Base-by-base conservation (phyloP, 2,888 invertebrate species). In the Limenitis camilla region DNA sequence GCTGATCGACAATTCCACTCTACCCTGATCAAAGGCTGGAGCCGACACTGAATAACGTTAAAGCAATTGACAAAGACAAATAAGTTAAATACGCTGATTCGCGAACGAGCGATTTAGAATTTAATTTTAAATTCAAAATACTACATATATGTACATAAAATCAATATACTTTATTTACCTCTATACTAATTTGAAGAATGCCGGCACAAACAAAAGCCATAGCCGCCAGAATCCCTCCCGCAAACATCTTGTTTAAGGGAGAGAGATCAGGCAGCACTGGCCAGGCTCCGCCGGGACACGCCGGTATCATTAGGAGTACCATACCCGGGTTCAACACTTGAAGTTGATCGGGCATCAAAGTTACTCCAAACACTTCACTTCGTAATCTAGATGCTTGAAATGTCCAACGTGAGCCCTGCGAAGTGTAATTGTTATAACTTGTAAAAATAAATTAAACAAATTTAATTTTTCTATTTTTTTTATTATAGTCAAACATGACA, bases 331-430 rank as follows among this genome's bases (percentile, higher is more conserved):
- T 94, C 66, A 94, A 84, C 31, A 94, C 92, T 65, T 94, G 94
- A 81, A 96, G 90, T 79, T 95, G 95, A 69, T 95, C 95, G 0
- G 95, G 95, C 72, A 90, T 85, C 45, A 91, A 77, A n/a, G 87
- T 78, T 6, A 82, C 59, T 0, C 86, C 87, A 27, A 82, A 74
- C 8, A 91, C 72, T 60, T 89, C 86, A 29, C 92, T 91, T 49
- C 91, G 88, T 81, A 94, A 90, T 50, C 91, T 84, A 0, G 92
- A 91, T 0, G 93, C 94, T 89, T 94, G 91, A 66, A 94, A 91
- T 0, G 93, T 92, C 94, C 94, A 94, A 36, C 93, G 88, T 1
- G 94, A 93, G 9, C 93, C 92, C 90, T 91, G 49, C n/a, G 3
- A 47, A 19, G 19, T 45, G 11, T 11, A 45, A 6, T 6, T 32